These are phyloP conservation scores for Cairina moschata DNA, from an alignment of 2,113 vertebrate species.

Conservation along the genomic window DNA sequence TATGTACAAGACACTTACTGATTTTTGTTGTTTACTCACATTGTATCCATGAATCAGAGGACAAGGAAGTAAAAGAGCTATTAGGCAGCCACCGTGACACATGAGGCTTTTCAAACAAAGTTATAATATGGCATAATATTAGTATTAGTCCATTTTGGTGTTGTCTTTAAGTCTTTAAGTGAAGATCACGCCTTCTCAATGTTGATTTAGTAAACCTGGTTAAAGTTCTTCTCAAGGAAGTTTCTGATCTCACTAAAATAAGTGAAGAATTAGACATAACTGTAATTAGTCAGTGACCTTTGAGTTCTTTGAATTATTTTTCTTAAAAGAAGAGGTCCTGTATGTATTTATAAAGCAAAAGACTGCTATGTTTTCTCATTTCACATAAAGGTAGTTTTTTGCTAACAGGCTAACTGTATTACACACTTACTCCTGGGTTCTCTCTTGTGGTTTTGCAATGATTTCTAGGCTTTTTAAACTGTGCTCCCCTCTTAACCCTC, in stretches of 20 bases:
- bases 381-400: not conserved
- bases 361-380: not conserved
- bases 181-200: not conserved
- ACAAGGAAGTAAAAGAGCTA: not conserved
- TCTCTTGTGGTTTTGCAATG: not conserved
- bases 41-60: not conserved
- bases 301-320: not conserved
- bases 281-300: not conserved
- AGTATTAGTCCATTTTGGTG: not conserved
- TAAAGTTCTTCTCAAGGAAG: not conserved
- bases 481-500: not conserved
- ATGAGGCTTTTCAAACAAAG: not conserved
- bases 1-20: accelerated
- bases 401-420: not conserved
- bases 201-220: not conserved
- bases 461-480: not conserved
- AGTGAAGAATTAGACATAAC: not conserved
- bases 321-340: not conserved
- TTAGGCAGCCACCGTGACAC: not conserved
- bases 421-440: not conserved
- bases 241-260: not conserved
- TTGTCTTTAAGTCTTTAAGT: not conserved
- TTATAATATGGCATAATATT: not conserved
- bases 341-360: not conserved
- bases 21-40: not conserved